Percentiles rank a stretch among this genome's conserved stretches.
These are phyloP conservation scores for Ectropis grisescens DNA, from an alignment of 1,140 invertebrate species.

Conservation along the genomic window DNA sequence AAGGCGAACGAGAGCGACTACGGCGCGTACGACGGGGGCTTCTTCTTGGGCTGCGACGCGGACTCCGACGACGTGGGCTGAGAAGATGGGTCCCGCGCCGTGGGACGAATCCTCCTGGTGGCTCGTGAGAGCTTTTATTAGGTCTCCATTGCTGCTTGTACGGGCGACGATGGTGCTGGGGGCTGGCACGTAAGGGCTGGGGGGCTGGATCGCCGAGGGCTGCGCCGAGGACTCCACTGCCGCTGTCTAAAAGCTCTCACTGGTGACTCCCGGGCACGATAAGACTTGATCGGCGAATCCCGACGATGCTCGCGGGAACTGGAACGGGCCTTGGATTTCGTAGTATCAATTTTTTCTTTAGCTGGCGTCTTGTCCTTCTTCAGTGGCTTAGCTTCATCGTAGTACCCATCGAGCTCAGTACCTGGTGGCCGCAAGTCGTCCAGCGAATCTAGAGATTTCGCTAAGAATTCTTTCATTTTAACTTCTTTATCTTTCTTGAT, in stretches of 20 bases:
- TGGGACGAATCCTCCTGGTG: background rate
- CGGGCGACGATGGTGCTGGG: constrained; percentile 1
- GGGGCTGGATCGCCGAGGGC: constrained; percentile 6
- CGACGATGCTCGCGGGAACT: no score
- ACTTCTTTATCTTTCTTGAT: constrained; percentile 54
- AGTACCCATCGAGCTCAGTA: constrained; percentile 53
- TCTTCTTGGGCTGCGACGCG: background rate
- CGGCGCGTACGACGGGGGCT: constrained; percentile 3
- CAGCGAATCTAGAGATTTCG: constrained; percentile 41
- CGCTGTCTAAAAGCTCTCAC: no score
- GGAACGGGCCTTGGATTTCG: no score
- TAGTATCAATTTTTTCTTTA: no score
- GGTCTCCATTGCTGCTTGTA: background rate
- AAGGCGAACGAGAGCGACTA: constrained; percentile 7
- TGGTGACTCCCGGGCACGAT: no score
- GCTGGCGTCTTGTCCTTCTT: constrained; percentile 4
- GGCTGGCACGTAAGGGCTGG: background rate
- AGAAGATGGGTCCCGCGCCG: no score
- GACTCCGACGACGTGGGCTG: constrained; percentile 1
- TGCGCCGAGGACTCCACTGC: constrained; percentile 8
- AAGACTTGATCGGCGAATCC: no score
- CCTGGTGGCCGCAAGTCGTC: constrained; percentile 50
- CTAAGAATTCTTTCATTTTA: constrained; percentile 50
- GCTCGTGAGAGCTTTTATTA: background rate
- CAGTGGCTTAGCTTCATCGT: constrained; percentile 19